Evolutionary conservation across 2,888 invertebrate genomes (phyloP).

Genomic region (Anthophora plumipes): DNA sequence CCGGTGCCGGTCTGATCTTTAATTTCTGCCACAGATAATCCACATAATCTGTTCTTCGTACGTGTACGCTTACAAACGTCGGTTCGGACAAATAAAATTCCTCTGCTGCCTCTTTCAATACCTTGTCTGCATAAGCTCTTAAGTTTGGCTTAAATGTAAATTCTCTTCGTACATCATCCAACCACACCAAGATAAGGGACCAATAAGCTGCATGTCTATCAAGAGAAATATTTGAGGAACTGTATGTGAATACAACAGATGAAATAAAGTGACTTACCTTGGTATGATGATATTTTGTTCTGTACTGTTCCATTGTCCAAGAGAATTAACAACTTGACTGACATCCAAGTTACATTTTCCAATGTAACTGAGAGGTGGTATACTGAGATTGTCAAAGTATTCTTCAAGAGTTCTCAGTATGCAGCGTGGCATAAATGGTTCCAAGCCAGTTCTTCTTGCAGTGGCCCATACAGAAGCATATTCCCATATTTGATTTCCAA

Average conservation of each 20-base stretch:
- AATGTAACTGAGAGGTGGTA: constrained; percentile 86
- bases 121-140: constrained; percentile 84
- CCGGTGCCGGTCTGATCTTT: constrained; percentile 82
- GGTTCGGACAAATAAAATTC: constrained; percentile 77
- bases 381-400: constrained; percentile 86
- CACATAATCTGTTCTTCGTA: constrained; percentile 87
- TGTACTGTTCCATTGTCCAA: constrained; percentile 86
- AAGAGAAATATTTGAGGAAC: background rate
- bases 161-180: constrained; percentile 86
- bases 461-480: constrained; percentile 83
- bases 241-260: background rate
- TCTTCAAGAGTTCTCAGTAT: constrained; percentile 86
- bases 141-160: constrained; percentile 86
- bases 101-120: constrained; percentile 81
- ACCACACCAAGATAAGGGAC: constrained; percentile 86
- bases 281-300: constrained; percentile 87
- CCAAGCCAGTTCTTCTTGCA: constrained; percentile 81
- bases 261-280: constrained; percentile 72
- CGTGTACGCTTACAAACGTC: constrained; percentile 86
- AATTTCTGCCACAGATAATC: constrained; percentile 86
- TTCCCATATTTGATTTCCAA: constrained; percentile 84
- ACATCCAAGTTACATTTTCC: constrained; percentile 86
- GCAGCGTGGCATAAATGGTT: constrained; percentile 82
- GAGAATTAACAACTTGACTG: constrained; percentile 85
- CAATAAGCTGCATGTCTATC: constrained; percentile 85